Conservation (phyloP, 2,888 invertebrate genomes). For the Tachina fera region DNA sequence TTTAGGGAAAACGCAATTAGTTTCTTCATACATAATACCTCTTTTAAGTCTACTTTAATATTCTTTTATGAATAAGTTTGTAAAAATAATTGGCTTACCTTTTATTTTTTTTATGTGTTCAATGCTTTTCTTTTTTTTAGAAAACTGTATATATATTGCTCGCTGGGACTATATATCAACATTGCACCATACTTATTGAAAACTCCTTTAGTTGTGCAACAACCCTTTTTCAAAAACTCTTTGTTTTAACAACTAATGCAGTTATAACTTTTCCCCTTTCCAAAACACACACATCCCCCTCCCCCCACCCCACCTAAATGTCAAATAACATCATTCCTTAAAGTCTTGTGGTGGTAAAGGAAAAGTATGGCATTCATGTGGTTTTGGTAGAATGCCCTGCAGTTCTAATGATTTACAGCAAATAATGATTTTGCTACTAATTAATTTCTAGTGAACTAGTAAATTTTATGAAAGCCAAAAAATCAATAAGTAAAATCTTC, state of each 20-base stretch:
- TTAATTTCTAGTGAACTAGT: no score
- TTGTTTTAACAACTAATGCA: conserved; percentile 68
- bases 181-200: not conserved
- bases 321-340: conserved; percentile 5
- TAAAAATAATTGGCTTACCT: no score
- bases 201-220: conserved; percentile 53
- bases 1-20: no score
- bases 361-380: conserved; percentile 7
- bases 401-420: not conserved
- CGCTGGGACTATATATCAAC: not conserved
- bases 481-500: no score
- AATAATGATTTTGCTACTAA: no score
- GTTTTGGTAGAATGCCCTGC: not conserved
- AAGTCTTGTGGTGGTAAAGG: conserved; percentile 34
- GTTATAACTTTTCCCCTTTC: conserved; percentile 59
- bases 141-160: no score
- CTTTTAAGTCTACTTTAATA: no score
- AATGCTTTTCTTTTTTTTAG: no score
- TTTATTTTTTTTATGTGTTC: no score
- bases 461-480: not conserved
- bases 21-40: no score
- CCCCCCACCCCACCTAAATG: not conserved
- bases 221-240: conserved; percentile 69
- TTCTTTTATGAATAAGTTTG: no score
- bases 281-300: no score